Evolutionary conservation across 2,888 invertebrate genomes (phyloP), one percentile per base, ranked within the genome.

Genomic region (Drosophila picticornis): DNA sequence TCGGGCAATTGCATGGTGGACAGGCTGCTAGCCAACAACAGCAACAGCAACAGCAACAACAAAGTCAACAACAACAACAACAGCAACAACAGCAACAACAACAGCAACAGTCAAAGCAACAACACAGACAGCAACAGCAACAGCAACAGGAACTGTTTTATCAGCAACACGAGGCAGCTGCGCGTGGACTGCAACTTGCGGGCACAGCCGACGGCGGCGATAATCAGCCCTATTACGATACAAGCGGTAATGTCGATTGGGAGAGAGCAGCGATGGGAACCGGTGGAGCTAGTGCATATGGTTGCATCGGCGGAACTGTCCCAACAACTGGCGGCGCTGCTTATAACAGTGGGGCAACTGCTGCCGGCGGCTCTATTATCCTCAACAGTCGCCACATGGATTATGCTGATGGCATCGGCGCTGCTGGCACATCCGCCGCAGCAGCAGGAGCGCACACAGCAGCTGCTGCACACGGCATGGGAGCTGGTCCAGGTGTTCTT

Each of bases 1-100:
- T 93, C 90, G 93, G 93, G 85, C 91, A 92, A 93, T 90, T 93
- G 89, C 93, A 92, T 90, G 91, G 92, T 91, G 92, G 91, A 93
- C 92, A 92, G 91, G 92, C 92, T 92, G 92, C 91, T 91, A 83
- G 92, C 91, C 93, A 93, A 91, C 92, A 92, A 84, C 91, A 90
- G 89, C 90, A 91, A 84, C 91, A 90, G 89, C 90, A 91, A 65
- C 84, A 83, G 48, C 90, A 86, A 75, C 84, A 84, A 60, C 83
- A 82, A 73, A 79, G 75, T 40, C 84, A 83, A 74, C 85, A 83
- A 57, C 87, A 86, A 75, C 83, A 80, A 58, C 80, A 65, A 38
- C 52, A 53, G 32, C 52, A 52, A 9, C 32, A 40, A 80, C 83
- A 80, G 60, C 80, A 65, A 38, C 53, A 53, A 53, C 53, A 53